Base-by-base conservation (phyloP, 1,140 invertebrate genomes). In the Geopemphigus sp. region DNA sequence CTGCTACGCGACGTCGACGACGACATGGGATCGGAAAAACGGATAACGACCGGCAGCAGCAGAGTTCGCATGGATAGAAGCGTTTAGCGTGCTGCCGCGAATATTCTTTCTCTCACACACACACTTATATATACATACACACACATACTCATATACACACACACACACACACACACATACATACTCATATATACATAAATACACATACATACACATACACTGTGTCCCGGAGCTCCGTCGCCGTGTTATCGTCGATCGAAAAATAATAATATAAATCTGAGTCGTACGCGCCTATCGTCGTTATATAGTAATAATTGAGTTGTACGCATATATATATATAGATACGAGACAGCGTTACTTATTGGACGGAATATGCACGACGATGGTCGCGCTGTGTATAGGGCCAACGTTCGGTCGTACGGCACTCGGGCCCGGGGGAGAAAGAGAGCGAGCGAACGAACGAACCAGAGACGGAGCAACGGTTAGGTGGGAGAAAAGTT, bases 291-390 rank as follows among this genome's bases (percentile, higher is more conserved):
- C n/a, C n/a, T n/a, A n/a, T n/a, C n/a, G n/a, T n/a, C n/a, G 11
- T 14, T 17, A n/a, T 50, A 15, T 12, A 50, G 19, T 56, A 73
- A 73, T 45, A n/a, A 45, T 73, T 73, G 70, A 73, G 70, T 56
- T 73, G 70, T 73, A 73, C 70, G 50, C n/a, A n/a, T n/a, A n/a
- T n/a, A n/a, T n/a, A n/a, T n/a, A n/a, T n/a, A n/a, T n/a, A n/a
- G n/a, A n/a, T n/a, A n/a, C n/a, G n/a, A n/a, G 47, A n/a, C 50
- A 19, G 22, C 26, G 70, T 73, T 73, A 73, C 70, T 73, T 73
- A 73, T 56, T 73, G 70, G 70, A 73, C 70, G 50, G 70, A 56
- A 57, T 22, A 53, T 73, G 70, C 70, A 73, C 70, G 70, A 73
- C 70, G 54, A 73, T 24, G 17, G 19, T 11, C 15, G 24, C 39